Evolutionary conservation across 2,888 invertebrate species (phyloP), one percentile per base, ranked within the genome.

Genomic region (Lepidochitona cinerea): DNA sequence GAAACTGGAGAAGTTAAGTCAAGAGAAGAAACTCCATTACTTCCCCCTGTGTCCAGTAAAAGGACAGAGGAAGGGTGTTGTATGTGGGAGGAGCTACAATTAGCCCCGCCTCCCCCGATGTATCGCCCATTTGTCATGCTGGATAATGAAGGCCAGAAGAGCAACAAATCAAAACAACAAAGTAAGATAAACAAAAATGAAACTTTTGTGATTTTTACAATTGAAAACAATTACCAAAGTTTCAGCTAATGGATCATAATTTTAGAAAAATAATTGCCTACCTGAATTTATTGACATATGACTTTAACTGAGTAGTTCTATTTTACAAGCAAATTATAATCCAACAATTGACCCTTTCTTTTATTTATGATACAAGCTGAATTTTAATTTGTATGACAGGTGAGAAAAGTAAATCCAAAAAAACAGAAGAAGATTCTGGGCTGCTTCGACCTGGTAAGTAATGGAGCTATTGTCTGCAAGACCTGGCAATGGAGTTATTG

Each of bases 91-190:
- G 81, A 83, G 53, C 81, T 88, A 7, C 78, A 81, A 49, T 80
- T 88, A 32, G 84, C 85, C 26, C 83, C 84, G 6, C 84, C 88
- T 0, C 88, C 87, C 53, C 86, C 87, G 5, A 81, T 85, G 77
- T 88, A 87, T 75, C 79, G 87, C 41, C 86, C 88, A 12, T 88
- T 86, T 78, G 81, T 84, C n/a, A 81, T 84, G 18, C 77, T 86
- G 72, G 87, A 87, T 72, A 83, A 65, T 74, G 68, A 76, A 75
- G 49, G 26, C 4, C 23, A 26, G 59, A 59, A 29, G 32, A 59
- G 59, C 23, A 29, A 23, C 12, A 7, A 23, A 29, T n/a, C n/a
- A n/a, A n/a, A n/a, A n/a, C n/a, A n/a, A n/a, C n/a, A n/a, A n/a
- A n/a, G n/a, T n/a, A n/a, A n/a, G n/a, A n/a, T n/a, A n/a, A n/a